Evolutionary conservation across 2,797 vertebrate genomes (phyloP).

Genomic region (Perdix hodgsoniae): DNA sequence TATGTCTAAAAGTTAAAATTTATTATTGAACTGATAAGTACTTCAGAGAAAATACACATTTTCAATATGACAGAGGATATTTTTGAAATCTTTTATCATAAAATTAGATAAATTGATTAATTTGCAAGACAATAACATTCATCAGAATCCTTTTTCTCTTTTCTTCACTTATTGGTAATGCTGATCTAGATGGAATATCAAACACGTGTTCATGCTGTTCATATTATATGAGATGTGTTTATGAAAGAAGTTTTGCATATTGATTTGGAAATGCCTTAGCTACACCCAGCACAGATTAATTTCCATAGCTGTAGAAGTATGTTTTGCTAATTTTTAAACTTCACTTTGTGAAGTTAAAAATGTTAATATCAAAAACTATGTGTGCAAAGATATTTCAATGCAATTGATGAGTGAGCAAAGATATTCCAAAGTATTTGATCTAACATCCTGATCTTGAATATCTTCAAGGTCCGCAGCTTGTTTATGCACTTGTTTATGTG

Average conservation of each 20-base stretch:
- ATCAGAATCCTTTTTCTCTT: background rate
- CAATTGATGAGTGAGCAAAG: background rate
- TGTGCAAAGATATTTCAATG: background rate
- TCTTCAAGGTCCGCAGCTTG: background rate
- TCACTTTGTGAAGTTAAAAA: background rate
- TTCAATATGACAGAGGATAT: background rate
- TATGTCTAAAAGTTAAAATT: background rate
- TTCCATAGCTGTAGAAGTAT: background rate
- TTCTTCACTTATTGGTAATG: background rate
- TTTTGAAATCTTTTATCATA: background rate
- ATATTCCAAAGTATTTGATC: background rate
- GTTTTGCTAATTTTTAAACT: background rate
- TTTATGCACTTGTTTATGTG: background rate
- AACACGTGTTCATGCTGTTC: background rate
- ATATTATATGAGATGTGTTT: background rate
- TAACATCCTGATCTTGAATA: background rate
- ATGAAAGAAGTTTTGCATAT: background rate
- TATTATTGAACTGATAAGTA: background rate
- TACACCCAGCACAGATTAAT: background rate
- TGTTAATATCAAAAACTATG: background rate
- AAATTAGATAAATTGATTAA: background rate
- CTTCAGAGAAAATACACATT: background rate
- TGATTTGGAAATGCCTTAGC: background rate
- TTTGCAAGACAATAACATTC: background rate
- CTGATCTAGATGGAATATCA: background rate